Evolutionary conservation across 2,888 invertebrate genomes (phyloP), one percentile per base, ranked within the genome.

Genomic region (Volucella inanis): DNA sequence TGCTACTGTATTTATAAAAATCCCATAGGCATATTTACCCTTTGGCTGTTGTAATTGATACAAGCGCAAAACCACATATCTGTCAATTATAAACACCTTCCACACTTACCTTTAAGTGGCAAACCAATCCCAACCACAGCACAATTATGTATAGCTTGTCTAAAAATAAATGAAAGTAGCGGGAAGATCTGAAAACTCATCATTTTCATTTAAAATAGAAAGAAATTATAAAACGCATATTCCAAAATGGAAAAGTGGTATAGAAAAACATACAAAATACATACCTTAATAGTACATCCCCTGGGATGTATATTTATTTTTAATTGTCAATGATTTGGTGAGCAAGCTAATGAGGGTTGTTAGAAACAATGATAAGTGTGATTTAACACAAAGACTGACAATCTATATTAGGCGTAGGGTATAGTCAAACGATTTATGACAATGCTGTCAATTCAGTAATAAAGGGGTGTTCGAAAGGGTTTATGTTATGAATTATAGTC

Each of bases 301-400:
- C 41, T 61, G 54, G 47, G 50, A 49, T 71, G 43, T 82, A 65
- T 65, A 71, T 82, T 82, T 76, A 81, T 82, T 82, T 82, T 82
- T 71, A 71, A 82, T 71, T 22, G 54, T 49, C 54, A 65, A 70
- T 11, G 45, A 59, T 61, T 41, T 52, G 3, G n/a, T 41, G 8
- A 39, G 31, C 12, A 18, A 45, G 39, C 55, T 61, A 59, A 67
- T 61, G 54, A 62, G 76, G 18, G 61, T 49, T 77, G 71, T 81
- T 65, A 75, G 22, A 64, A 62, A 43, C 64, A 65, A 59, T 75
- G 75, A 76, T 81, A 18, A 47, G 70, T 81, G 70, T 65, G 47
- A 70, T 71, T 64, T 52, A 70, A 50, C 50, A 52, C 9, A 47
- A 59, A 41, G 50, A 41, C 31, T 81, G 81, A 76, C 81, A 72